Base-by-base conservation (phyloP, 2,888 invertebrate genomes). In the Globia sparganii region DNA sequence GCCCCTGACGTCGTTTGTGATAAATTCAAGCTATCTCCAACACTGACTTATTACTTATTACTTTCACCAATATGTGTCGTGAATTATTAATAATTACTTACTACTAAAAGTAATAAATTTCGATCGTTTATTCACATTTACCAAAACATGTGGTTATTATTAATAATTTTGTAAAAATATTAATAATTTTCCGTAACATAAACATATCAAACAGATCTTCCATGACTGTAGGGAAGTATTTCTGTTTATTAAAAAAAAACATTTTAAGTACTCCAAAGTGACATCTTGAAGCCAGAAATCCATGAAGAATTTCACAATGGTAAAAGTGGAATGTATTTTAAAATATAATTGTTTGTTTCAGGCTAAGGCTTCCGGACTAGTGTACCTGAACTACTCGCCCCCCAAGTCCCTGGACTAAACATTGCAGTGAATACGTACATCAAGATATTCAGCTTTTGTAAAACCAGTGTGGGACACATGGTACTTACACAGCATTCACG, bases 351-450 rank as follows among this genome's bases (percentile, higher is more conserved):
- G 53, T 79, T 66, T 87, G 68, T 95, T 94, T 0, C 94, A 97
- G 97, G 97, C 97, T 37, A 97, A 97, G 91, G 90, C 97, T 37
- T 97, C 97, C 0, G 98, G 97, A 31, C 91, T 97, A 49, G 92
- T 98, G 81, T 97, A 97, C 92, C 95, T 98, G 71, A 97, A 98
- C 97, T 97, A 94, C 93, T 95, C 94, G 62, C 97, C 97, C 34
- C 98, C 98, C 88, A 96, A 97, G 91, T 95, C 97, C 81, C 86
- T 97, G 87, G 97, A 97, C 89, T 97, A 96, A 94, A 82, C 78
- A 25, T 49, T 18, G 75, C 77, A 56, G 75, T 65, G 46, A 69
- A 71, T 70, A 43, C 31, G 56, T 65, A 65, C 43, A 49, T 66
- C 37, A 73, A 72, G 58, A 66, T 61, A 66, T 74, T 80, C 78